Conservation (phyloP, 2,888 invertebrate genomes). For the Drosophila rubida region DNA sequence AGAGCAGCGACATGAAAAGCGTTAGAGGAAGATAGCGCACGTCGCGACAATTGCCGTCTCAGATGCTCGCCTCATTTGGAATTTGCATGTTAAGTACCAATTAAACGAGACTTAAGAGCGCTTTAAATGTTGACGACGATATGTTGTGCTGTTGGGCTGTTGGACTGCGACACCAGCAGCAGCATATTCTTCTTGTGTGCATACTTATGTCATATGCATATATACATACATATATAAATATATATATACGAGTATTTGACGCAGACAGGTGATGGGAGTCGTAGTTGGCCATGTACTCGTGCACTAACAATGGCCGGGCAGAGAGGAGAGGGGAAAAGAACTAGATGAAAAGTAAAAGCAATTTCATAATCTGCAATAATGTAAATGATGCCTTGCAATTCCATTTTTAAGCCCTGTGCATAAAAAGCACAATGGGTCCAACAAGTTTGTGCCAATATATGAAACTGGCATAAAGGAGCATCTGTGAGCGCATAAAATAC, state of each 20-base stretch:
- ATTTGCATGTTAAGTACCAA: conserved; percentile 74
- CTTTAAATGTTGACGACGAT: conserved; percentile 39
- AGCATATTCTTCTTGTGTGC: not conserved
- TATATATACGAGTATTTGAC: too few relatives aligned
- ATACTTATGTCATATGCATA: too few relatives aligned
- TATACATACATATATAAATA: too few relatives aligned
- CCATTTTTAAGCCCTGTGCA: not conserved
- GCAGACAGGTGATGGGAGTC: not conserved
- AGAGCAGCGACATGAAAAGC: not conserved
- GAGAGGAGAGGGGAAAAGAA: not conserved
- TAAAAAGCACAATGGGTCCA: not conserved
- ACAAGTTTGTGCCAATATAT: not conserved
- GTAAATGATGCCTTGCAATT: not conserved
- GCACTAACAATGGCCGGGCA: not conserved
- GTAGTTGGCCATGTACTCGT: too few relatives aligned
- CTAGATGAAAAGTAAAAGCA: not conserved
- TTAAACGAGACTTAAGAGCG: conserved; percentile 69
- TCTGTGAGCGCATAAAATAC: not conserved
- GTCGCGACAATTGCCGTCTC: conserved; percentile 51
- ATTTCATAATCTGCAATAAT: not conserved
- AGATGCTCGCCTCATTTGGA: conserved; percentile 60
- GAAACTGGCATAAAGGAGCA: not conserved
- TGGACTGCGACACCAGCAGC: not conserved
- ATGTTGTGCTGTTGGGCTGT: not conserved
- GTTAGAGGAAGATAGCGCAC: not conserved